Evolutionary conservation across 2,113 vertebrate species (phyloP).

Genomic region (Amia ocellicauda): DNA sequence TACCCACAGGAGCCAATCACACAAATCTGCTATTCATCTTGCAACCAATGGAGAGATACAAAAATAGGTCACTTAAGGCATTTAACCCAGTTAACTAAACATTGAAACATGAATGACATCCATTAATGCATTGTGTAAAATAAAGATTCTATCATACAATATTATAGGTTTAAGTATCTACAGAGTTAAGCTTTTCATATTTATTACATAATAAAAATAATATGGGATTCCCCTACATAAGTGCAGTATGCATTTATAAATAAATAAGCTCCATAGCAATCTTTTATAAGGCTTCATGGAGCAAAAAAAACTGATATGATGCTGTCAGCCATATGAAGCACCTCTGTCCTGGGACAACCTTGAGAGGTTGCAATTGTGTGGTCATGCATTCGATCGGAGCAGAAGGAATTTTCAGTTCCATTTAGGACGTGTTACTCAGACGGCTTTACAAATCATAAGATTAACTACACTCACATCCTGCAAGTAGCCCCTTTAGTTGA

Average conservation of each 20-base stretch:
- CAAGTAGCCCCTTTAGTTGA: neutral
- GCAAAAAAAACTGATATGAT: too few relatives aligned
- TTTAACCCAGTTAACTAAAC: neutral
- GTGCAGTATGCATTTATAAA: too few relatives aligned
- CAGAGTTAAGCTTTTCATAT: too few relatives aligned
- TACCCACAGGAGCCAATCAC: neutral
- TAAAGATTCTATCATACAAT: too few relatives aligned
- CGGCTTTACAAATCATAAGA: neutral
- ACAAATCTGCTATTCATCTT: neutral
- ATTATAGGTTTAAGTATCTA: too few relatives aligned
- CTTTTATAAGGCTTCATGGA: too few relatives aligned
- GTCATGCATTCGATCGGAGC: neutral
- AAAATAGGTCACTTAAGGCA: constrained; percentile 10
- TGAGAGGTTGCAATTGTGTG: neutral
- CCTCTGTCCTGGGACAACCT: too few relatives aligned
- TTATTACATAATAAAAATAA: too few relatives aligned
- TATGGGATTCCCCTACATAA: too few relatives aligned
- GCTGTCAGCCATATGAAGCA: too few relatives aligned
- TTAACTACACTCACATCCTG: neutral
- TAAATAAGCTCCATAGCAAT: too few relatives aligned
- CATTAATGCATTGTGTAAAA: constrained; percentile 2
- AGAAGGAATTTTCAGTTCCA: neutral
- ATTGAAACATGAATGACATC: neutral
- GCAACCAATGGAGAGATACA: neutral
- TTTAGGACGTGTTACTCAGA: neutral